Percentiles rank a stretch among this genome's conserved stretches.
Conservation (phyloP, 1,140 invertebrate species). For the Drosophila obscura region DNA sequence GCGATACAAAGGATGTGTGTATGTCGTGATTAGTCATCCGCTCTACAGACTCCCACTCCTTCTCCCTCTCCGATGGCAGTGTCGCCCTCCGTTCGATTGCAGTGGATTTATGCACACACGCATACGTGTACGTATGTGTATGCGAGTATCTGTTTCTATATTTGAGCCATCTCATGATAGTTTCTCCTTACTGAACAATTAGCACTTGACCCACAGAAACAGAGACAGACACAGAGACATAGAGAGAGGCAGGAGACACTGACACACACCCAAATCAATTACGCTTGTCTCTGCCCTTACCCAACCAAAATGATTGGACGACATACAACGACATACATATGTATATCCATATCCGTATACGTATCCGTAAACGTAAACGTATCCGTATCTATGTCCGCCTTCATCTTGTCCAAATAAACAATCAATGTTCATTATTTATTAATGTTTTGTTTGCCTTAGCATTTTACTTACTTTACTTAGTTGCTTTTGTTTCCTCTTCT, state of each 20-base stretch:
- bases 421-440: constrained; percentile 81
- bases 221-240: constrained; percentile 18
- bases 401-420: constrained; percentile 71
- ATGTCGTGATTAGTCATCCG: too few species aligned
- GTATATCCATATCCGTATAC: constrained; percentile 5
- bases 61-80: too few species aligned
- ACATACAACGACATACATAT: not conserved
- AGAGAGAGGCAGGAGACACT: constrained; percentile 18
- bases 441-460: constrained; percentile 68
- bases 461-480: constrained; percentile 35
- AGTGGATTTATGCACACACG: not conserved
- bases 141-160: too few species aligned
- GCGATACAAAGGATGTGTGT: too few species aligned
- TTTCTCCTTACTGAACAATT: not conserved
- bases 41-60: too few species aligned
- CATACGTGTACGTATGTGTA: not conserved
- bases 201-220: not conserved
- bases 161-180: constrained; percentile 5
- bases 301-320: constrained; percentile 10
- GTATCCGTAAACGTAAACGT: constrained; percentile 9
- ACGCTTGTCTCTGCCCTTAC: constrained; percentile 32
- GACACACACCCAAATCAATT: constrained; percentile 56
- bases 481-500: not conserved
- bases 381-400: constrained; percentile 42
- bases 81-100: not conserved